These are phyloP conservation scores for Psylliodes chrysocephalus DNA, from an alignment of 2,888 invertebrate species.

Conservation along the genomic window DNA sequence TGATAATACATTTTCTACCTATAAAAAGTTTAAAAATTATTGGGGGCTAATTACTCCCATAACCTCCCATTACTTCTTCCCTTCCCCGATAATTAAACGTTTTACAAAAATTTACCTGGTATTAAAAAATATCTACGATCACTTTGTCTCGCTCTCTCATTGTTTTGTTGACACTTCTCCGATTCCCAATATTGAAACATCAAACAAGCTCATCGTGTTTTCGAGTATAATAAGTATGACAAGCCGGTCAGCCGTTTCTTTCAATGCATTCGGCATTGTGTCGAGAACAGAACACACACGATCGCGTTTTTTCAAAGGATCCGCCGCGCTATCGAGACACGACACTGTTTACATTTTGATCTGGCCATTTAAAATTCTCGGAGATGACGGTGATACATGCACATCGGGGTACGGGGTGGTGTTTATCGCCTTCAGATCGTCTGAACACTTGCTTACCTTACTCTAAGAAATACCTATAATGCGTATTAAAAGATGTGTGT, in stretches of 20 bases:
- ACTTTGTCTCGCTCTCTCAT: too few relatives aligned
- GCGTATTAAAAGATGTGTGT: slow-evolving; percentile 1
- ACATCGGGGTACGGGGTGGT: too few relatives aligned
- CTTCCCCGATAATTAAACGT: too few relatives aligned
- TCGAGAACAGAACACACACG: slow-evolving; percentile 29
- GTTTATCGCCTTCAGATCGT: slow-evolving; percentile 23
- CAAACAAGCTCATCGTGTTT: slow-evolving; percentile 29
- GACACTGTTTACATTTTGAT: slow-evolving; percentile 36
- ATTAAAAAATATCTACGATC: too few relatives aligned
- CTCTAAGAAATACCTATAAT: slow-evolving; percentile 8
- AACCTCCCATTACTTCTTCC: too few relatives aligned
- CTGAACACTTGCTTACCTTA: slow-evolving; percentile 13
- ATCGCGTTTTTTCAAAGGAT: slow-evolving; percentile 17
- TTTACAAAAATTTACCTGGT: too few relatives aligned
- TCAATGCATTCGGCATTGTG: too few relatives aligned
- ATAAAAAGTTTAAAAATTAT: too few relatives aligned
- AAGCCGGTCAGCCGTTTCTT: slow-evolving; percentile 17
- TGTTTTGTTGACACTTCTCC: slow-evolving; percentile 17
- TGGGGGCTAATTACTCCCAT: too few relatives aligned
- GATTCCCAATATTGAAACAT: slow-evolving; percentile 39
- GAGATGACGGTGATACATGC: slow-evolving; percentile 24
- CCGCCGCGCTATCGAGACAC: slow-evolving; percentile 20
- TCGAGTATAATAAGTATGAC: slow-evolving; percentile 19
- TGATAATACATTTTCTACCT: too few relatives aligned
- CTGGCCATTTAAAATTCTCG: slow-evolving; percentile 36